Percentiles rank a stretch among this genome's conserved stretches.
Conservation (phyloP, 2,797 vertebrate species). For the Poecile montanus region DNA sequence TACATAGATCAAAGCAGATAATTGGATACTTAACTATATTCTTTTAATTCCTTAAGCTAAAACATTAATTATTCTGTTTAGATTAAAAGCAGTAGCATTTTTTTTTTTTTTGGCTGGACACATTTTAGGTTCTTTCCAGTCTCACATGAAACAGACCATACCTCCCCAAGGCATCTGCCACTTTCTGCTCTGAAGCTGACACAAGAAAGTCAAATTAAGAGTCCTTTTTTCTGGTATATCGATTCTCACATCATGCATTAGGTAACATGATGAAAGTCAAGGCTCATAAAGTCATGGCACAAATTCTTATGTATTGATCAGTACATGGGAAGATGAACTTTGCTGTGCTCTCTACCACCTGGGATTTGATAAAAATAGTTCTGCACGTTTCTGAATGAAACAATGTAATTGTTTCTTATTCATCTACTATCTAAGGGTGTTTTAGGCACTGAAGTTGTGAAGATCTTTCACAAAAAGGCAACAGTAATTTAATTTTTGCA, state of each 20-base stretch:
- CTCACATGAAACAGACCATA: background rate
- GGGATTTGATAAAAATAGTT: background rate
- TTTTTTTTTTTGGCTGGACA: background rate
- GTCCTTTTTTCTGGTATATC: background rate
- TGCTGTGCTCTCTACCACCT: accelerated
- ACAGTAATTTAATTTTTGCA: background rate
- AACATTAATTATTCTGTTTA: background rate
- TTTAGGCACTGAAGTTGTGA: background rate
- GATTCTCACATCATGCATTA: background rate
- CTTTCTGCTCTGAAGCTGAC: background rate
- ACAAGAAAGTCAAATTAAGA: background rate
- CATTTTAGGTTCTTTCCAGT: background rate
- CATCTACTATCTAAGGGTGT: too few species aligned
- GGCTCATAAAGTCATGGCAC: background rate
- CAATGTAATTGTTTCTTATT: background rate
- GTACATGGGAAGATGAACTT: background rate
- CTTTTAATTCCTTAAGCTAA: background rate
- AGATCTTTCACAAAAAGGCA: background rate
- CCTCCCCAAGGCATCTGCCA: background rate
- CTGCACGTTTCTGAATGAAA: background rate
- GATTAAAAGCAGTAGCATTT: background rate
- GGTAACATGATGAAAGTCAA: background rate
- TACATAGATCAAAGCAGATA: background rate
- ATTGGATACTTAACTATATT: background rate
- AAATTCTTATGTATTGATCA: background rate